Evolutionary conservation across 2,113 vertebrate genomes (phyloP), one percentile per base, ranked within the genome.

Genomic region (Siniperca chuatsi): DNA sequence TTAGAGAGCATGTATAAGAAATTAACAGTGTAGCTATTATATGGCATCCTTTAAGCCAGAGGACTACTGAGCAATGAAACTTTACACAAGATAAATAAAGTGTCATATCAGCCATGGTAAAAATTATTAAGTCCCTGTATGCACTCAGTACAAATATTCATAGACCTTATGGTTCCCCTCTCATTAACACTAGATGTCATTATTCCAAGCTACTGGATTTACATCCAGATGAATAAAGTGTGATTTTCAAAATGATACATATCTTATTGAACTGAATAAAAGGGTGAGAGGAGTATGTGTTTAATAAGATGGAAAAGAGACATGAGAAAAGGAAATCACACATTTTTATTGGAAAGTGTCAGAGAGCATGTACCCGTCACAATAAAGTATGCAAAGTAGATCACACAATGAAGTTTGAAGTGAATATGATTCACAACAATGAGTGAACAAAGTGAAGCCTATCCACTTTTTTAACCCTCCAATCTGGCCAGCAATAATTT

Each of bases 341-440:
- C 71, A 11, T 90, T 93, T 90, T 94, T 93, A 94, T 93, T 94
- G 81, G 82, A 92, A 92, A 85, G 81, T 85, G 84, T 90, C 82
- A 82, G 85, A 89, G 85, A 89, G 65, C 80, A 87, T 72, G 21
- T 83, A 79, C 73, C 81, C 75, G 11, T 84, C 81, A 90, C 89
- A 92, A 93, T 91, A 87, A 91, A 86, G 78, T 87, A 91, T 92
- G 91, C 83, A 91, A 84, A 93, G 85, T 62, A 81, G 78, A 87
- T 73, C 87, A 87, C 86, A 87, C 77, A 87, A 92, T 89, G 80
- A 92, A 90, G 90, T 87, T 70, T 12, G 64, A 85, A 87, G 55
- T 82, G 86, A 88, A 92, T 89, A 74, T 61, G 70, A 91, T 78
- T 87, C 13, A 37, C 79, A 18, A 84, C 71, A 89, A 70, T 88